phyloP scores from a whole-genome alignment of 2,113 vertebrate genomes.

The Phalacrocorax carbo region DNA sequence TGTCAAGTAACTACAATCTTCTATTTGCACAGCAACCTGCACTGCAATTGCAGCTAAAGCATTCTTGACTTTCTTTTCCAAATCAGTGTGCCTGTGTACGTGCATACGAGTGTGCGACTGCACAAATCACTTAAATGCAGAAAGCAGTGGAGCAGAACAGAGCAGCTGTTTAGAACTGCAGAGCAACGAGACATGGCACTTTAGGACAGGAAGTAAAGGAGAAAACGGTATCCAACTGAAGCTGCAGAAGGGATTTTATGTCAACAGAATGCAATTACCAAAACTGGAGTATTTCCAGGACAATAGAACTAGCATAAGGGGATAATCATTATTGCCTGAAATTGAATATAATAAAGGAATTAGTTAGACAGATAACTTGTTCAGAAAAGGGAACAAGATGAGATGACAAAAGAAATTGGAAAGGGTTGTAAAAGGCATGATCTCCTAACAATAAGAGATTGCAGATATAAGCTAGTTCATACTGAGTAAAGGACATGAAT shows the following conservation, averaged over 20 bases:
- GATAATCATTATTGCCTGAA: constrained; percentile 52
- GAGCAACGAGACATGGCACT: neutral
- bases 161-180: constrained; percentile 44
- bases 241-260: constrained; percentile 50
- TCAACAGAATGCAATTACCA: constrained; percentile 53
- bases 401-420: constrained; percentile 20
- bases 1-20: neutral
- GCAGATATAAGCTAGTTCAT: neutral
- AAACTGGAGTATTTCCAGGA: constrained; percentile 56
- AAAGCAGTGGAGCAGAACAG: constrained; percentile 14
- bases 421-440: neutral
- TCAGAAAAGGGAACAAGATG: constrained; percentile 38
- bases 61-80: neutral
- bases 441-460: neutral
- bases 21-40: neutral
- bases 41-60: neutral
- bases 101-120: neutral
- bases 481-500: neutral
- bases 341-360: constrained; percentile 55
- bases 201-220: constrained; percentile 47
- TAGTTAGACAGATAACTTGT: constrained; percentile 53
- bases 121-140: constrained; percentile 28
- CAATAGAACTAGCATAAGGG: constrained; percentile 33
- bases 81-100: neutral
- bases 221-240: constrained; percentile 13